These are phyloP conservation scores for Promerops cafer DNA, from an alignment of 2,113 vertebrate genomes.

Conservation along the genomic window DNA sequence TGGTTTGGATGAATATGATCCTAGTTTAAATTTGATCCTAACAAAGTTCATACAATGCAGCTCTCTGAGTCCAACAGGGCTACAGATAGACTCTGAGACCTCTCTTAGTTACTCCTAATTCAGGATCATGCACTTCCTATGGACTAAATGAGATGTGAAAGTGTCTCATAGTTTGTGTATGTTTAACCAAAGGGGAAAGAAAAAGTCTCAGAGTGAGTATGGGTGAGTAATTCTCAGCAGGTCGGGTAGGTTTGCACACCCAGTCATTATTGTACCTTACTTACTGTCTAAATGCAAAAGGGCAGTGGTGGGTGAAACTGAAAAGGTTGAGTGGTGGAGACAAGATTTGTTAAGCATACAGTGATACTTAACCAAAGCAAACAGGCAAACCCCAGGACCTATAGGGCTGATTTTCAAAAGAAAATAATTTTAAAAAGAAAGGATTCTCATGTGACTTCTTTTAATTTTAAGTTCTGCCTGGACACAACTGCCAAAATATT, in stretches of 20 bases:
- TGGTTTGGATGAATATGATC: neutral
- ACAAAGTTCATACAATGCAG: neutral
- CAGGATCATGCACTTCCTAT: fast-evolving
- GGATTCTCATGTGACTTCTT: neutral
- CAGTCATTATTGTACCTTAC: neutral
- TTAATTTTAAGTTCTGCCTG: neutral
- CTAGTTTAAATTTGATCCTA: neutral
- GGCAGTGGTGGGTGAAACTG: neutral
- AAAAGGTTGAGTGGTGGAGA: neutral
- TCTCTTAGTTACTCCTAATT: neutral
- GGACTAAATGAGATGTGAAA: neutral
- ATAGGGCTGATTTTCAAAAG: neutral
- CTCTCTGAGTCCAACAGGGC: neutral
- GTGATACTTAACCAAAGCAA: conserved; percentile 15
- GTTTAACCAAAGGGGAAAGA: neutral
- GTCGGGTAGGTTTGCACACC: neutral
- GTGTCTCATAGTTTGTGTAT: neutral
- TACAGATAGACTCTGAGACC: neutral
- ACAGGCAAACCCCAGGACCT: neutral
- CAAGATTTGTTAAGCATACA: neutral
- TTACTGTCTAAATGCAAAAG: neutral
- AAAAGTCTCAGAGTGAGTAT: neutral
- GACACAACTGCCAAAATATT: neutral
- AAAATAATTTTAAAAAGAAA: neutral
- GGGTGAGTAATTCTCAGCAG: neutral